Conservation (phyloP, 2,113 vertebrate genomes). For the Pseudopipra pipra region DNA sequence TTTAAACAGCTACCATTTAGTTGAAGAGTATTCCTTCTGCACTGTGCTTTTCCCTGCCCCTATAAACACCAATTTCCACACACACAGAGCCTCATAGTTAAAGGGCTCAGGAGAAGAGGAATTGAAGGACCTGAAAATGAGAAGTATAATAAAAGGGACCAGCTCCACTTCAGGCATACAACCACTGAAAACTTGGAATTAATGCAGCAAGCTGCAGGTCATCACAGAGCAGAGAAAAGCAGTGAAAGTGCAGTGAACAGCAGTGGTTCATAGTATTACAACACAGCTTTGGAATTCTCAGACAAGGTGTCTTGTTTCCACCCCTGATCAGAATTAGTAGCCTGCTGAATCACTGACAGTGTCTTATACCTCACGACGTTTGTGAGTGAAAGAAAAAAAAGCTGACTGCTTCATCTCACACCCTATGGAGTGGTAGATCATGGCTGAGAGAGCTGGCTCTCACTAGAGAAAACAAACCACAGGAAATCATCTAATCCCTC, state of each 20-base stretch:
- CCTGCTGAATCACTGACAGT: background rate
- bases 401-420: background rate
- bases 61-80: background rate
- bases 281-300: background rate
- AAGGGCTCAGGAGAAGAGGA: background rate
- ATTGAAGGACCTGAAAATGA: background rate
- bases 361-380: accelerated
- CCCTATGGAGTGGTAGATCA: background rate
- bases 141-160: background rate
- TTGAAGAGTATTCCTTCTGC: background rate
- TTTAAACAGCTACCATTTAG: background rate
- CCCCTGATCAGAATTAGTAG: background rate
- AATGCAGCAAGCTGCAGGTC: background rate
- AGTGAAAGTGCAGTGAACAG: background rate
- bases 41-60: background rate
- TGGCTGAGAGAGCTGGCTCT: background rate
- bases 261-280: background rate
- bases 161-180: background rate
- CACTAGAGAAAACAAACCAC: background rate
- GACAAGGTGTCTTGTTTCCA: background rate
- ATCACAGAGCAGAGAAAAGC: background rate
- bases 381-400: background rate
- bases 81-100: background rate
- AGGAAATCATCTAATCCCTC: background rate
- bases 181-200: background rate